phyloP scores from a whole-genome alignment of 2,113 vertebrate genomes.

The Catharus fuscescens region DNA sequence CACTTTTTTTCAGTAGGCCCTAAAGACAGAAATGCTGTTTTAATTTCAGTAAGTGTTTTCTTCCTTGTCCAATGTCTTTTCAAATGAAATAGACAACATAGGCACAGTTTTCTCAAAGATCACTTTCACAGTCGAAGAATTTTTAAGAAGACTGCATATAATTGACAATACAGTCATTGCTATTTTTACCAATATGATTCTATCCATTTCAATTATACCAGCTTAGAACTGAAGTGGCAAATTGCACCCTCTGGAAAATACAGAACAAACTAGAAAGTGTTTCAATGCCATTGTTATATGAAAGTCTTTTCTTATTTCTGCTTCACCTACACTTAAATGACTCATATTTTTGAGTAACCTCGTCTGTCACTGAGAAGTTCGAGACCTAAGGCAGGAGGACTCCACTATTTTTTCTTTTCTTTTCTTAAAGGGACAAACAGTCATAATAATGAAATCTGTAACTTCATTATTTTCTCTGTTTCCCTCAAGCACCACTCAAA shows the following conservation, averaged over 20 bases:
- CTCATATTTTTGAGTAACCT: not conserved
- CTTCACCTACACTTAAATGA: not conserved
- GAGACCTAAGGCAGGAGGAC: not conserved
- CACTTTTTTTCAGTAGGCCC: not conserved
- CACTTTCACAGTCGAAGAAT: not conserved
- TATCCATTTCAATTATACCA: not conserved
- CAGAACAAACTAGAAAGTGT: not conserved
- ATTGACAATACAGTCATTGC: not conserved
- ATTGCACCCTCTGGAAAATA: not conserved
- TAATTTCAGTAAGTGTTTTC: not conserved
- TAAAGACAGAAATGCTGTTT: not conserved
- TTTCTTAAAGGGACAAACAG: not conserved
- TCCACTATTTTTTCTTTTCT: not conserved
- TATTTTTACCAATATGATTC: not conserved
- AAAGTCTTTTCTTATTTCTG: not conserved
- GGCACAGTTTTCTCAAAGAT: not conserved
- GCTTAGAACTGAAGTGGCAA: not conserved
- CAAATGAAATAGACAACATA: not conserved
- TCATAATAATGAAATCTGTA: not conserved
- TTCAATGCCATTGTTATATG: not conserved
- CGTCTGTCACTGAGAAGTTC: not conserved
- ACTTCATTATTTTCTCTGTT: not conserved
- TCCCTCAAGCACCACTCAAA: not conserved
- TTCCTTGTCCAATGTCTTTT: not conserved
- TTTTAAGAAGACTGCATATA: not conserved